phyloP scores from a whole-genome alignment of 2,888 invertebrate species.

The Athalia circularis region DNA sequence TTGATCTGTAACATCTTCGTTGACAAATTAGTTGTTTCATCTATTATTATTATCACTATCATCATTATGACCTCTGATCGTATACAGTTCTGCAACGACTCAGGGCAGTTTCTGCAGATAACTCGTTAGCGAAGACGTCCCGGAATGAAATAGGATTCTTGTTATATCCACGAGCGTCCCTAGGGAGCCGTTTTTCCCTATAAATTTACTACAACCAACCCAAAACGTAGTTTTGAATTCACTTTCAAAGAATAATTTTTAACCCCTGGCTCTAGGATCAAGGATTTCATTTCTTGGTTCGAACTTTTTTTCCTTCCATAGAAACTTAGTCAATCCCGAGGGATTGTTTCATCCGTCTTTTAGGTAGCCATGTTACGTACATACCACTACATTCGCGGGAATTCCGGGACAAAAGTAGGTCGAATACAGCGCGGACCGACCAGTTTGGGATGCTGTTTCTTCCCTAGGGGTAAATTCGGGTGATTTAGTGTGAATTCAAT shows the following conservation, averaged over 20 bases:
- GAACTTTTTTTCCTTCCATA: not conserved
- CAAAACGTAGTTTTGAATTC: no score
- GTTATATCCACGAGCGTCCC: not conserved
- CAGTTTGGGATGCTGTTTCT: conserved; percentile 3
- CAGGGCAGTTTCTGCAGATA: not conserved
- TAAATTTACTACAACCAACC: no score
- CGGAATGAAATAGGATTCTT: conserved; percentile 10
- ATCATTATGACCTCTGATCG: no score
- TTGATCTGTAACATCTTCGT: no score
- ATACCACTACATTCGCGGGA: not conserved
- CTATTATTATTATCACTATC: no score
- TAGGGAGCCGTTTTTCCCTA: no score
- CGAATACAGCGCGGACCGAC: conserved; percentile 13
- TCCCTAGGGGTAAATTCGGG: conserved; percentile 25
- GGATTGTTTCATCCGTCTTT: conserved; percentile 7
- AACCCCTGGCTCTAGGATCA: not conserved
- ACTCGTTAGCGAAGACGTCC: not conserved
- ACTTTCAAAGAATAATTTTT: no score
- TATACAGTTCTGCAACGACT: not conserved
- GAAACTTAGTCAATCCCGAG: not conserved
- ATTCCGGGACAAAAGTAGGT: conserved; percentile 2
- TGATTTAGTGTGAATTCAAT: conserved; percentile 39
- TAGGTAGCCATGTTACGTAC: no score
- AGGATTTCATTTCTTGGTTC: not conserved
- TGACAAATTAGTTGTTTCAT: no score